Conservation (phyloP, 2,113 vertebrate species). For the Candoia aspera region DNA sequence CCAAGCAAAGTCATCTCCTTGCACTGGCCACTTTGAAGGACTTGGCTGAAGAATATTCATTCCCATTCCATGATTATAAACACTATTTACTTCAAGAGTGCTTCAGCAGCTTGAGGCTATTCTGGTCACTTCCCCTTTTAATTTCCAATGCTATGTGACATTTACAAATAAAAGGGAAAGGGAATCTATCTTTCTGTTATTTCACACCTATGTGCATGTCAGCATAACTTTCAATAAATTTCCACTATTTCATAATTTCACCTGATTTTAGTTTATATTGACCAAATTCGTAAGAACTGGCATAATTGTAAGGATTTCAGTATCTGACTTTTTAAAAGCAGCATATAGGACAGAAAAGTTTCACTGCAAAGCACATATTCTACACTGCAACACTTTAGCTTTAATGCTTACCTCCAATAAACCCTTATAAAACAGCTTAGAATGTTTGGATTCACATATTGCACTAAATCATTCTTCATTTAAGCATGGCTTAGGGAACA, state of each 20-base stretch:
- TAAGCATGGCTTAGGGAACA: no score
- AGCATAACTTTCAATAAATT: not conserved
- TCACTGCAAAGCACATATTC: no score
- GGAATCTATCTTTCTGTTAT: not conserved
- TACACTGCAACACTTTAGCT: no score
- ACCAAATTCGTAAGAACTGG: no score
- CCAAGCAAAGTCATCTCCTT: not conserved
- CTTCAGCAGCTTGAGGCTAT: slow-evolving; percentile 2
- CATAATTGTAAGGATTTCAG: no score
- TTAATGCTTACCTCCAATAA: no score
- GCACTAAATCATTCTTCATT: no score
- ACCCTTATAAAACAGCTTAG: no score
- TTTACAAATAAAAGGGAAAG: not conserved
- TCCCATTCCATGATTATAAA: not conserved
- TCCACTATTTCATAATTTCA: not conserved
- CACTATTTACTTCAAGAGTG: slow-evolving; percentile 3
- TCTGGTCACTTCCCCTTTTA: not conserved
- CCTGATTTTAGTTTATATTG: no score
- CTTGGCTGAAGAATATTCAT: slow-evolving; percentile 13
- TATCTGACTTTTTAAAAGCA: no score
- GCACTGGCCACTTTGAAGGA: not conserved
- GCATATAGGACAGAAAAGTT: no score
- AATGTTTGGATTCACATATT: no score
- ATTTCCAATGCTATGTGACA: not conserved
- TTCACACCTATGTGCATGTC: not conserved